Percentiles rank a stretch among this genome's conserved stretches.
Evolutionary conservation across 64 coral and sea anemone species (phyloP).

Genomic region (Platygyra sinensis): DNA sequence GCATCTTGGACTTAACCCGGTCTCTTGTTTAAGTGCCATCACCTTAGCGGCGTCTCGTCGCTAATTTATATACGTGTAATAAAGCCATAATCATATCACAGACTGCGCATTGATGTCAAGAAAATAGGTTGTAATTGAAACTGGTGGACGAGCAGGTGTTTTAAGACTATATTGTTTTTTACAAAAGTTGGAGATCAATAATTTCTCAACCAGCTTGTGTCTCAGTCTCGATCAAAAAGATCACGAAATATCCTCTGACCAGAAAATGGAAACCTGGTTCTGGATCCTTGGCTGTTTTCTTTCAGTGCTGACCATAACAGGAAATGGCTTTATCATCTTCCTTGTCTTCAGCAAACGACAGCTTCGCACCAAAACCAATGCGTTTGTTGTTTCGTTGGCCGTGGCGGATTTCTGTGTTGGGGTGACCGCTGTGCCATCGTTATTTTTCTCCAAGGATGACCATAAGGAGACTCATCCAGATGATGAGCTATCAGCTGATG

Average conservation of each 20-base stretch:
- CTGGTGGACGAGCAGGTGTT: too few species aligned
- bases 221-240: too few species aligned
- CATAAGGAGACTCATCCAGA: background rate
- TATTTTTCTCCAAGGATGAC: background rate
- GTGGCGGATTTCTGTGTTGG: background rate
- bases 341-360: background rate
- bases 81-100: too few species aligned
- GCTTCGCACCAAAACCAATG: conserved; percentile 6
- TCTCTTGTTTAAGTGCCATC: too few species aligned
- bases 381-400: background rate
- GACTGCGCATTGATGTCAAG: too few species aligned
- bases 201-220: too few species aligned
- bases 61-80: too few species aligned
- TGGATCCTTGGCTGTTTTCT: background rate
- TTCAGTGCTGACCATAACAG: background rate
- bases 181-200: too few species aligned
- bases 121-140: too few species aligned
- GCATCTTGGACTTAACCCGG: too few species aligned
- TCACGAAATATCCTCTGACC: background rate
- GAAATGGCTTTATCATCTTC: background rate
- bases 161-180: too few species aligned
- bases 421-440: background rate
- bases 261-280: background rate
- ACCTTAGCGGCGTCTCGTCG: too few species aligned
- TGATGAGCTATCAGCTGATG: background rate